Percentiles rank a stretch among this genome's conserved stretches.
Conservation (phyloP, 2,888 invertebrate genomes). For the Troides aeacus region DNA sequence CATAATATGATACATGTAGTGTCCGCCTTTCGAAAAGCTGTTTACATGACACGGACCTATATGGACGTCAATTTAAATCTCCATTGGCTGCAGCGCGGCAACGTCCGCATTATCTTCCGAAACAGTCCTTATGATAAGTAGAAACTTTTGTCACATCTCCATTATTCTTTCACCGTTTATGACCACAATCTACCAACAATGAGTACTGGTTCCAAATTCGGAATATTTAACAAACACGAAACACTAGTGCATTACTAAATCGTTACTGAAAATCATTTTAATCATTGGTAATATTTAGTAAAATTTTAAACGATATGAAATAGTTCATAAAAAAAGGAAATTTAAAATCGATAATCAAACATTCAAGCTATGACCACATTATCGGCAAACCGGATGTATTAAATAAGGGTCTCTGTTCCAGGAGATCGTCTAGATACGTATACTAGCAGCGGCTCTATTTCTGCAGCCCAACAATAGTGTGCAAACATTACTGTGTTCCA, state of each 20-base stretch:
- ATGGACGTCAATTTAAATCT: conserved; percentile 19
- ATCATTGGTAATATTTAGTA: too few species aligned
- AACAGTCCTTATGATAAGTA: conserved; percentile 3
- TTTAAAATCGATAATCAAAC: too few species aligned
- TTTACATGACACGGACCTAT: conserved; percentile 15
- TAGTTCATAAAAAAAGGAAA: too few species aligned
- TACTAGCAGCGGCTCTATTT: too few species aligned
- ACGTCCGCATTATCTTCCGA: conserved; percentile 11
- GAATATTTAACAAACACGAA: conserved; percentile 17
- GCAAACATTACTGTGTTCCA: too few species aligned
- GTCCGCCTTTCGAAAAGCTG: conserved; percentile 29
- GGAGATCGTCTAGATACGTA: too few species aligned
- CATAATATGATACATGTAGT: conserved; percentile 20
- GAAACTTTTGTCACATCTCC: conserved; percentile 9
- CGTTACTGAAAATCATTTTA: too few species aligned
- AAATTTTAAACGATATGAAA: too few species aligned
- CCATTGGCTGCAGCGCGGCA: conserved; percentile 2
- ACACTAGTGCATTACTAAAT: background rate
- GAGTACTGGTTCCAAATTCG: conserved; percentile 8
- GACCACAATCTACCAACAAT: conserved; percentile 25
- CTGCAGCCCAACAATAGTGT: too few species aligned
- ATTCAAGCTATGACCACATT: too few species aligned
- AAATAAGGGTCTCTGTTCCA: too few species aligned
- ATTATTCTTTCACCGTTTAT: conserved; percentile 10
- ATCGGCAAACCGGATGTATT: too few species aligned